Percentiles rank a stretch among this genome's conserved stretches.
Conservation (phyloP, 2,797 vertebrate species). For the Cossypha dichroa region DNA sequence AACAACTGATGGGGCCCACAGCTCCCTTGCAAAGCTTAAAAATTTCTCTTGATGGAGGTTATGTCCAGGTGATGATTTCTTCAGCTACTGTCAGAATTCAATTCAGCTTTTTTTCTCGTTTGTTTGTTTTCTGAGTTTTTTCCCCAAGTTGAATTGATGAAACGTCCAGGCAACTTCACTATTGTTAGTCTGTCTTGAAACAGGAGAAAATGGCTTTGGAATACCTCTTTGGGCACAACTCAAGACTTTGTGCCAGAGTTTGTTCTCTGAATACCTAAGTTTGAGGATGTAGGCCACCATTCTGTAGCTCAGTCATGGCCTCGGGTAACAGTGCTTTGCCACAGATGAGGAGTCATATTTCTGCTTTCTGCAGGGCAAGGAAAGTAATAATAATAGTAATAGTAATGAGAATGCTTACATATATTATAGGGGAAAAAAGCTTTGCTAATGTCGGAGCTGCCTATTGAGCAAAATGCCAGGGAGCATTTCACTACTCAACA, state of each 20-base stretch:
- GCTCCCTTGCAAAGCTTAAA: background rate
- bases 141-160: background rate
- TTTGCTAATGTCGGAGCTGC: background rate
- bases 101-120: background rate
- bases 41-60: background rate
- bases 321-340: background rate
- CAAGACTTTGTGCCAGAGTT: background rate
- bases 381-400: background rate
- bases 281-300: fast-evolving
- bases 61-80: background rate
- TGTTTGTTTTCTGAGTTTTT: background rate
- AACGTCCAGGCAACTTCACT: fast-evolving
- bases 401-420: background rate
- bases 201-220: background rate
- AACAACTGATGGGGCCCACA: too few species aligned
- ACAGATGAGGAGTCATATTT: background rate
- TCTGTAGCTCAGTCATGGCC: background rate
- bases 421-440: background rate
- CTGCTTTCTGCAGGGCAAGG: background rate
- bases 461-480: background rate
- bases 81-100: background rate
- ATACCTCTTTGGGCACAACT: background rate
- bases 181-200: background rate
- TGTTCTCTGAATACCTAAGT: background rate
- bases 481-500: background rate